Conservation (phyloP, 1,140 invertebrate genomes). For the Mactra quadrangularis region DNA sequence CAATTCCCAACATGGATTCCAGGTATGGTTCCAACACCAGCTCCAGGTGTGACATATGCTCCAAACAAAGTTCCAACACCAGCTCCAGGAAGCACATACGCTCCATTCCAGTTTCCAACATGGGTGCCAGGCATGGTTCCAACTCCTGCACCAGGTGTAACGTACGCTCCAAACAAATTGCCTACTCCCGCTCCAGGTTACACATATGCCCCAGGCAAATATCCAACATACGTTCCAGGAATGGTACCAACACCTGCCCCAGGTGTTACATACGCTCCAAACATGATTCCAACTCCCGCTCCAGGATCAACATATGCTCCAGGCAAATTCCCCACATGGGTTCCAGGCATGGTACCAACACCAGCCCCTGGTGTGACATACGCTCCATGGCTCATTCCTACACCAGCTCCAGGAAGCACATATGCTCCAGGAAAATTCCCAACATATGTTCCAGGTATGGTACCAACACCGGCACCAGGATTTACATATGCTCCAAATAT, state of each 20-base stretch:
- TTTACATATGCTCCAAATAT: conserved; percentile 59
- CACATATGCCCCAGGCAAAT: conserved; percentile 61
- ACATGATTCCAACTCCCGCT: conserved; percentile 54
- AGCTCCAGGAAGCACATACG: conserved; percentile 66
- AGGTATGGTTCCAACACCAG: conserved; percentile 55
- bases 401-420: conserved; percentile 62
- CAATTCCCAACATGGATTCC: conserved; percentile 52
- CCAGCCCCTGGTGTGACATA: conserved; percentile 67
- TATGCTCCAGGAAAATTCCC: conserved; percentile 64
- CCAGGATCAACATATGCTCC: conserved; percentile 60
- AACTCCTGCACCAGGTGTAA: conserved; percentile 65
- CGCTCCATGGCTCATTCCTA: conserved; percentile 60
- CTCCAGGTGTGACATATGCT: conserved; percentile 48
- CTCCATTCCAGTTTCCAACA: conserved; percentile 62
- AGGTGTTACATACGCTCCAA: conserved; percentile 61
- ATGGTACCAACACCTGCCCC: conserved; percentile 61
- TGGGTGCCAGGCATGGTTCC: conserved; percentile 51
- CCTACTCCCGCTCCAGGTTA: conserved; percentile 65
- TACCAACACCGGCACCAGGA: conserved; percentile 60
- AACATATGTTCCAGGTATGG: conserved; percentile 61
- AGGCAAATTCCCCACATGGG: conserved; percentile 37
- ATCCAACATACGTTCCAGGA: conserved; percentile 51
- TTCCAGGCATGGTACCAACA: conserved; percentile 61
- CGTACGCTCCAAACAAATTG: conserved; percentile 60
- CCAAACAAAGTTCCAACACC: conserved; percentile 58